Base-by-base conservation (phyloP, 2,113 vertebrate genomes). In the Atherinomorus stipes region DNA sequence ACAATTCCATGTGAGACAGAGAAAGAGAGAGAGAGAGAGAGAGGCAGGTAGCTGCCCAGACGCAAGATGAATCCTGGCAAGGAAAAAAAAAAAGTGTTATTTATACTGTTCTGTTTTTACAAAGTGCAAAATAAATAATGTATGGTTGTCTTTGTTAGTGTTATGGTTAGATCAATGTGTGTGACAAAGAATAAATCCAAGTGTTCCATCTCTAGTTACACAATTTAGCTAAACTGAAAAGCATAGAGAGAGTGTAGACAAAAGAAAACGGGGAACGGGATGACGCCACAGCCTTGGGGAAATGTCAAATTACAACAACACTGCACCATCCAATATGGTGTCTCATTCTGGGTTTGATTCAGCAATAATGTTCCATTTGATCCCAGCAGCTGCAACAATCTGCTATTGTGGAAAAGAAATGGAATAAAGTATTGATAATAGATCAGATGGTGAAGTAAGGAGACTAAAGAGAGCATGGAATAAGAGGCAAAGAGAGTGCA, bases 281-380 rank as follows among this genome's bases (percentile, higher is more conserved):
- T 64, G 71, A 88, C 13, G 18, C 21, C 49, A 49, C 23, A 28
- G 78, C 61, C 77, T 80, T 51, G 16, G 64, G 56, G 69, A 76
- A 84, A 82, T 83, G 71, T 87, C 59, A 79, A 67, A 76, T 76
- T 75, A 73, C 75, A 76, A 76, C 64, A 83, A 68, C 64, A 70
- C 68, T 25, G 52, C 74, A 26, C 53, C 56, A 62, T 83, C 64
- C 64, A 80, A 80, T 71, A 63, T 38, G 5, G 62, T 79, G 42
- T 74, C 53, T 78, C 60, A 57, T 26, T 57, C 28, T 70, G 28
- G 25, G 74, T 45, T 68, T 44, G 34, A 77, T 44, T 83, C 37
- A 63, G 60, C 58, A 31, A 69, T 57, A 58, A 79, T 69, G 85
- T 68, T 80, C 60, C 65, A 71, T 85, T 80, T 75, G 45, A 86